phyloP scores from a whole-genome alignment of 2,888 invertebrate genomes.

The Trachelus stipa region DNA sequence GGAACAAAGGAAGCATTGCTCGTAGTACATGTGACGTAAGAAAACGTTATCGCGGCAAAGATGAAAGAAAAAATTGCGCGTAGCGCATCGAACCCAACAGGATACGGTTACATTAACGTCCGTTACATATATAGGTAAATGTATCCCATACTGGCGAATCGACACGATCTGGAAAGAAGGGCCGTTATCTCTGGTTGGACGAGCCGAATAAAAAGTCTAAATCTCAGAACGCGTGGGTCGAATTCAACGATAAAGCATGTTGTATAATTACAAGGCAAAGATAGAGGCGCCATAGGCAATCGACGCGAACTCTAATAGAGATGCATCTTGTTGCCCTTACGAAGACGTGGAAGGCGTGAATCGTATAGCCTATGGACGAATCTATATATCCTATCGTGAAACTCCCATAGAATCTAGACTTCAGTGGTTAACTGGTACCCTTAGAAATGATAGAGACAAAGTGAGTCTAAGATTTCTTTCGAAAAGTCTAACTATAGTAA shows the following conservation, averaged over 20 bases:
- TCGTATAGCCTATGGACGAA: conserved; percentile 23
- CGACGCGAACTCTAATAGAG: conserved; percentile 39
- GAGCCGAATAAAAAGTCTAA: not conserved
- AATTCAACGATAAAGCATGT: conserved; percentile 19
- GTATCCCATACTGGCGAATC: not conserved
- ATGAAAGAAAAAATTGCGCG: not conserved
- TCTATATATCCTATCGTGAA: conserved; percentile 15
- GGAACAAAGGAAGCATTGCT: not conserved
- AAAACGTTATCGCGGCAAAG: not conserved
- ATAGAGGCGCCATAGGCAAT: conserved; percentile 34
- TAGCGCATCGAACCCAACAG: not conserved
- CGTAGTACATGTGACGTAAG: not conserved
- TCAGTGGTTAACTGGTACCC: not conserved
- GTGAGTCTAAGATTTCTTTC: not conserved
- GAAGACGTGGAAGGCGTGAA: conserved; percentile 21
- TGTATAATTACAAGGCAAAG: conserved; percentile 25
- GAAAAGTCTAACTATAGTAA: not conserved
- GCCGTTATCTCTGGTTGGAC: not conserved
- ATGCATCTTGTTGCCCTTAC: conserved; percentile 32
- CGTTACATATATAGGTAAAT: not conserved
- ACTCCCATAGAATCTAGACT: not conserved
- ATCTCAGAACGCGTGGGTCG: conserved; percentile 11
- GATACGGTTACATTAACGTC: not conserved
- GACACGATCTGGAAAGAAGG: not conserved
- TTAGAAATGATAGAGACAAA: not conserved